Evolutionary conservation across 2,797 vertebrate species (phyloP).

Genomic region (Malurus leucopterus): DNA sequence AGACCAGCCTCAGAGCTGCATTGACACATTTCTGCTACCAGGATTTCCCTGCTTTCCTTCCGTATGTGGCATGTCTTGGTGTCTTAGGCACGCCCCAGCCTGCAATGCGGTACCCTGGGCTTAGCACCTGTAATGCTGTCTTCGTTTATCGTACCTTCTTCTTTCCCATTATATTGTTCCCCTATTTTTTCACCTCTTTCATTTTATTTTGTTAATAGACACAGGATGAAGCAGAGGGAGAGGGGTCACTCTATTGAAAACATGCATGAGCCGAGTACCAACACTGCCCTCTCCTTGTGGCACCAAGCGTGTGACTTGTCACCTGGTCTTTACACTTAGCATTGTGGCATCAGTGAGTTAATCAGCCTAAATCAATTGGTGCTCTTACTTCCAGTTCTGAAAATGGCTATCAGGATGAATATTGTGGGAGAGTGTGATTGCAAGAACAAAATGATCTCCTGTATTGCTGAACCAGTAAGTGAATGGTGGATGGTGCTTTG

Average conservation of each 20-base stretch:
- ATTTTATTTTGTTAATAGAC: not conserved
- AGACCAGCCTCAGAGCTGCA: not conserved
- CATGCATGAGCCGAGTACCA: not conserved
- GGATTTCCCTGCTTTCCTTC: not conserved
- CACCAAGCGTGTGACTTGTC: not conserved
- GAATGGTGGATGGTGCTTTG: not conserved
- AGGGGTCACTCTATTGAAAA: not conserved
- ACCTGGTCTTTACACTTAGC: not conserved
- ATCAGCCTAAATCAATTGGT: not conserved
- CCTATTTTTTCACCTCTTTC: rapidly evolving
- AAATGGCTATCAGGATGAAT: not conserved
- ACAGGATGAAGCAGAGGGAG: not conserved
- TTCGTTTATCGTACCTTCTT: not conserved
- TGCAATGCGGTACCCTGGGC: rapidly evolving
- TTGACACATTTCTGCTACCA: not conserved
- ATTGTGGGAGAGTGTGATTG: not conserved
- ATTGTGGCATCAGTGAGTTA: not conserved
- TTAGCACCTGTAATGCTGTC: not conserved
- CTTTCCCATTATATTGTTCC: not conserved
- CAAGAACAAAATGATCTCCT: not conserved
- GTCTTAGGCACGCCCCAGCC: not conserved
- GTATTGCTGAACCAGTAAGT: not conserved
- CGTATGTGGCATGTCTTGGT: not conserved
- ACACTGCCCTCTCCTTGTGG: not conserved
- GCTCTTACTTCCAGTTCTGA: not conserved